phyloP scores from a whole-genome alignment of 2,888 invertebrate species.

The Phengaris arion region DNA sequence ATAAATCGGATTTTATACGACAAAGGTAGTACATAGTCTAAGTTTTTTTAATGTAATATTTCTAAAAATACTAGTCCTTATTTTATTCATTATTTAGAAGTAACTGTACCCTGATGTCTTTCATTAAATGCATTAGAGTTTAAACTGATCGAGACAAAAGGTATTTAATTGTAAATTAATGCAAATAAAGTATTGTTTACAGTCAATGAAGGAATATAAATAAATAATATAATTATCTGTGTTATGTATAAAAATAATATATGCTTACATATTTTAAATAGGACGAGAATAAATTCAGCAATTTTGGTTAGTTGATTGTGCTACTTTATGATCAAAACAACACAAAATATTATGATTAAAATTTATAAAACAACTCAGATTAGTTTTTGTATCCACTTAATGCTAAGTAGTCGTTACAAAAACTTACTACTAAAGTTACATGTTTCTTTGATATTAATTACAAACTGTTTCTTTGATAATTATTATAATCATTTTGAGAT shows the following conservation, averaged over 20 bases:
- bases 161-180: neutral
- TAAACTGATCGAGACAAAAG: neutral
- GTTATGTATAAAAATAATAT: neutral
- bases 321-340: neutral
- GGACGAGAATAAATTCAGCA: neutral
- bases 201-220: neutral
- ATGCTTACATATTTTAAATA: neutral
- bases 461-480: too few species aligned
- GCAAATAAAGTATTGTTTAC: neutral
- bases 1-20: slow-evolving; percentile 7
- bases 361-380: neutral
- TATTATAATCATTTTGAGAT: too few species aligned
- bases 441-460: neutral
- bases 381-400: neutral
- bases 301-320: neutral
- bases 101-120: too few species aligned
- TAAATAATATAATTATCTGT: neutral
- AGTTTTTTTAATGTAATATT: too few species aligned
- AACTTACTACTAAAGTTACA: neutral
- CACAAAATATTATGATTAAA: neutral
- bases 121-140: neutral
- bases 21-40: neutral
- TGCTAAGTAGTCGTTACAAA: neutral
- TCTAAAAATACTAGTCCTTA: too few species aligned
- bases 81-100: too few species aligned